These are phyloP conservation scores for Melanerpes aurifrons DNA, from an alignment of 2,113 vertebrate genomes.

Conservation along the genomic window DNA sequence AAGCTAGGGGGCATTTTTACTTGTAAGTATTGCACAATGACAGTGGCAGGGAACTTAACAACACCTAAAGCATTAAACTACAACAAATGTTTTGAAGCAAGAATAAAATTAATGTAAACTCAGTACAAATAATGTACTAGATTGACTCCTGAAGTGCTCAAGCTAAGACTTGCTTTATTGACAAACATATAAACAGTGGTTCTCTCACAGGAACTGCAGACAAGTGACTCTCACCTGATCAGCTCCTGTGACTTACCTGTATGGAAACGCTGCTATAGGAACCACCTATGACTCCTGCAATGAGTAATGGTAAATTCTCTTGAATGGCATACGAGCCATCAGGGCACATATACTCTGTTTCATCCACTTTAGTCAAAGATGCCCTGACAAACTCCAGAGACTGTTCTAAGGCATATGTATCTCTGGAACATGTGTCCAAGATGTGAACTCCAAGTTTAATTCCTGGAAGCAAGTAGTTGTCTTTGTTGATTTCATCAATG, in stretches of 20 bases:
- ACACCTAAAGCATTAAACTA: neutral
- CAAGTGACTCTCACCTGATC: neutral
- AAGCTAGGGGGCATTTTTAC: neutral
- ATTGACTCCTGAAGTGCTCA: neutral
- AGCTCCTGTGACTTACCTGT: constrained; percentile 84
- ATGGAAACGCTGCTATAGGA: constrained; percentile 99
- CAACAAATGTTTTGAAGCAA: neutral
- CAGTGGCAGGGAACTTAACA: neutral
- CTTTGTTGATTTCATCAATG: constrained; percentile 94
- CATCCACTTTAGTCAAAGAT: constrained; percentile 97
- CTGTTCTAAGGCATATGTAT: constrained; percentile 97
- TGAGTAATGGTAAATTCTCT: constrained; percentile 92
- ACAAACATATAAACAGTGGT: neutral
- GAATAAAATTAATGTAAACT: neutral
- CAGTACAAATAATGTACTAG: neutral
- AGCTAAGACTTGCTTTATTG: neutral
- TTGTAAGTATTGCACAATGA: neutral
- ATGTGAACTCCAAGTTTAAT: constrained; percentile 95
- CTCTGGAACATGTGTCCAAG: constrained; percentile 95
- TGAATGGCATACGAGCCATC: constrained; percentile 96
- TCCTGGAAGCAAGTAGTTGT: constrained; percentile 88
- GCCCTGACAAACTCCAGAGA: constrained; percentile 97
- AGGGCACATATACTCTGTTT: constrained; percentile 98
- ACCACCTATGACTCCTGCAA: constrained; percentile 94
- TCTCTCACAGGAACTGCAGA: neutral